These are phyloP conservation scores for Lynx canadensis DNA, from an alignment of 2,113 vertebrate species.

Conservation along the genomic window DNA sequence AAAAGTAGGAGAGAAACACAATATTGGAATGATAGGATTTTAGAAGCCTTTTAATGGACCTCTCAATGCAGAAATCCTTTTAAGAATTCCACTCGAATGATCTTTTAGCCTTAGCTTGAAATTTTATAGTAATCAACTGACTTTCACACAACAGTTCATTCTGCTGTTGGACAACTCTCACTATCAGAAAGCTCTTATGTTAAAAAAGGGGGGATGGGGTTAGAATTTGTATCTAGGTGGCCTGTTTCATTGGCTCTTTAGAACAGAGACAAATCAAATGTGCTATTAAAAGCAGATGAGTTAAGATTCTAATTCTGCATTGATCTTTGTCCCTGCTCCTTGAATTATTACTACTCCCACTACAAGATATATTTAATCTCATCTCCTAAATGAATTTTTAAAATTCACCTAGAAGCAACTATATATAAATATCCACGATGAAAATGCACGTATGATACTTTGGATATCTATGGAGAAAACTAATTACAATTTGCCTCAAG, in stretches of 20 bases:
- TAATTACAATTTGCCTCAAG: constrained; percentile 57
- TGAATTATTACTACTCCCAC: constrained; percentile 68
- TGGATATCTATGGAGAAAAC: constrained; percentile 55
- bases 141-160: background rate
- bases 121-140: constrained; percentile 15
- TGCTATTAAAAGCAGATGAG: constrained; percentile 54
- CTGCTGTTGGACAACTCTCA: constrained; percentile 14
- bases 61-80: constrained; percentile 42
- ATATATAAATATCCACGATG: constrained; percentile 66
- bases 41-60: constrained; percentile 39
- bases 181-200: constrained; percentile 19
- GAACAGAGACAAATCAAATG: constrained; percentile 51
- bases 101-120: constrained; percentile 53
- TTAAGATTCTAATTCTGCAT: constrained; percentile 68
- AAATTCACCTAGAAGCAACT: constrained; percentile 68
- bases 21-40: constrained; percentile 38
- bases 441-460: constrained; percentile 60
- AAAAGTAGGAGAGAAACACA: background rate
- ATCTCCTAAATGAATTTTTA: constrained; percentile 71
- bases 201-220: background rate
- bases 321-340: constrained; percentile 52
- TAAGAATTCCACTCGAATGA: constrained; percentile 8
- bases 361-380: constrained; percentile 65
- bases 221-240: constrained; percentile 19
- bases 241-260: constrained; percentile 53